phyloP scores from a whole-genome alignment of 2,888 invertebrate species.

The Ennomos quercinarius region DNA sequence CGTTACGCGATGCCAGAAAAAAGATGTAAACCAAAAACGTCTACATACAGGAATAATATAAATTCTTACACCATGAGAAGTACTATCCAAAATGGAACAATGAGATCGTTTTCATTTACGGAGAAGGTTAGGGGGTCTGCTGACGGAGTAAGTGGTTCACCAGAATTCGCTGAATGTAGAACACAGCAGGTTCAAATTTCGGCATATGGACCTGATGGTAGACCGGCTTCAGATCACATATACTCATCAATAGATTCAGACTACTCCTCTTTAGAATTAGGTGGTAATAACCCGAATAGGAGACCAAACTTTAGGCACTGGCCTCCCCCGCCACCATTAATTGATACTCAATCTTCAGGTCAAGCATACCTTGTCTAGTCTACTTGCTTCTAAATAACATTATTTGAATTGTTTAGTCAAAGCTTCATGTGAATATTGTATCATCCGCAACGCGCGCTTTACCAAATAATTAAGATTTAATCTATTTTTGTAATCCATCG shows the following conservation, averaged over 20 bases:
- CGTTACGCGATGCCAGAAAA: constrained; percentile 94
- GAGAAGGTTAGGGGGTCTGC: constrained; percentile 74
- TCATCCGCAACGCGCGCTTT: constrained; percentile 77
- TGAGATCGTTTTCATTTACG: constrained; percentile 86
- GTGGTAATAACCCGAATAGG: constrained; percentile 73
- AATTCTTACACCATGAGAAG: constrained; percentile 93
- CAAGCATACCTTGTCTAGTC: constrained; percentile 84
- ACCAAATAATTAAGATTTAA: constrained; percentile 80
- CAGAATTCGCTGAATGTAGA: constrained; percentile 74
- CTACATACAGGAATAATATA: constrained; percentile 91
- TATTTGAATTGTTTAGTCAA: constrained; percentile 69
- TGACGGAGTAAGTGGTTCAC: constrained; percentile 87
- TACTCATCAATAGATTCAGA: constrained; percentile 96
- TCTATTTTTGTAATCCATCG: constrained; percentile 83
- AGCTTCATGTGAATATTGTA: constrained; percentile 80
- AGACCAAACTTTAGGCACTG: constrained; percentile 78
- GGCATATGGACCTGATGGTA: constrained; percentile 82
- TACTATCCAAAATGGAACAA: constrained; percentile 85
- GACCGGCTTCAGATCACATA: constrained; percentile 94
- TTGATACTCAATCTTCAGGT: constrained; percentile 76
- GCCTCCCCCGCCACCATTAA: constrained; percentile 77
- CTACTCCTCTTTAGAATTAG: constrained; percentile 92
- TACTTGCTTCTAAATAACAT: constrained; percentile 56
- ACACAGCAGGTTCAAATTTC: constrained; percentile 71
- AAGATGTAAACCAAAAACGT: constrained; percentile 73